Percentiles rank a stretch among this genome's conserved stretches.
Conservation (phyloP, 2,888 invertebrate genomes). For the Microctonus aethiopoides region DNA sequence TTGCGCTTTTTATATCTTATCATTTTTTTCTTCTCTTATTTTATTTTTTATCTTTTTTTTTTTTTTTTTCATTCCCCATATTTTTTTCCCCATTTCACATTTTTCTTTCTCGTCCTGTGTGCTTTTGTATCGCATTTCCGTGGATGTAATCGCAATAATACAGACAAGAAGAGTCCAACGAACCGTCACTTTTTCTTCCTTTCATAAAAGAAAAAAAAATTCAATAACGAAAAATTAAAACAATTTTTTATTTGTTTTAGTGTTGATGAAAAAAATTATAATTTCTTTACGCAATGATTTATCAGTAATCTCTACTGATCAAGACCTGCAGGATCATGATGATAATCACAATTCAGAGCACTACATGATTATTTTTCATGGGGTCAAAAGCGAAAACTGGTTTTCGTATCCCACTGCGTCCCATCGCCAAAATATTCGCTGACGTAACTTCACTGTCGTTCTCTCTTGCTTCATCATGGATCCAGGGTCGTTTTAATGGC, state of each 20-base stretch:
- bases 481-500: constrained; percentile 30
- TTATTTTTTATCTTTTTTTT: constrained; percentile 15
- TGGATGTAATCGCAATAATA: constrained; percentile 28
- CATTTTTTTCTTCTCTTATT: constrained; percentile 18
- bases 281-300: background rate
- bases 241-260: background rate
- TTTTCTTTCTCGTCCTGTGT: constrained; percentile 7
- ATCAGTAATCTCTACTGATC: background rate
- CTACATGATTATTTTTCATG: constrained; percentile 22
- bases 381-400: constrained; percentile 46
- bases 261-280: background rate
- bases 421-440: constrained; percentile 38
- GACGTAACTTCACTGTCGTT: constrained; percentile 30
- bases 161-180: constrained; percentile 28
- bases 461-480: background rate
- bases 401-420: constrained; percentile 32
- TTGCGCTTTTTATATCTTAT: constrained; percentile 16
- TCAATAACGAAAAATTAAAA: background rate
- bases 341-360: constrained; percentile 17
- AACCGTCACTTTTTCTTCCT: constrained; percentile 11
- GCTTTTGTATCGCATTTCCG: constrained; percentile 31
- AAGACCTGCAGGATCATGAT: background rate
- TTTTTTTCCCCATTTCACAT: background rate
- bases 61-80: constrained; percentile 15
- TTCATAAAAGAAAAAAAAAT: background rate